Evolutionary conservation across 2,888 invertebrate genomes (phyloP).

Genomic region (Alsophila aescularia): DNA sequence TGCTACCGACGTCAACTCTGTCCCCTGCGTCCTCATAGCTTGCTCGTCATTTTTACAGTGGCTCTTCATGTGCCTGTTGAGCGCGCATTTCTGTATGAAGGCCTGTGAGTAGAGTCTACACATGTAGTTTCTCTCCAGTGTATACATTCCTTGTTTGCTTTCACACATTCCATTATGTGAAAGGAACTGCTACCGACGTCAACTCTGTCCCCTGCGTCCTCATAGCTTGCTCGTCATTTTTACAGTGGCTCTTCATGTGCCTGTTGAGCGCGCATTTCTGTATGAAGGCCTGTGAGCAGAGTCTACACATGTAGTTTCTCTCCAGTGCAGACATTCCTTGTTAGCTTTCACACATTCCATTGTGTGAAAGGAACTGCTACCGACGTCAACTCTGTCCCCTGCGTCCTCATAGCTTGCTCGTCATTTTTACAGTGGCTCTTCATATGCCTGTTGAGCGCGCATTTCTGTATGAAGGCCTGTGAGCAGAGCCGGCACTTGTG

Average conservation of each 20-base stretch:
- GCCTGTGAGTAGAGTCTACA: background rate
- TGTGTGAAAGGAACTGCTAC: slow-evolving; percentile 14
- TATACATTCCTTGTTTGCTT: background rate
- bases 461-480: slow-evolving; percentile 96
- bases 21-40: no score
- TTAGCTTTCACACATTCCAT: slow-evolving; percentile 26
- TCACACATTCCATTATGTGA: background rate
- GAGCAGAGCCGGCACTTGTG: slow-evolving; percentile 95
- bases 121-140: no score
- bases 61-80: no score
- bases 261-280: background rate
- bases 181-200: background rate
- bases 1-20: no score
- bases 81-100: no score
- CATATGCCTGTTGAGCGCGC: slow-evolving; percentile 97
- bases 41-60: no score
- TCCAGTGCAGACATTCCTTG: background rate
- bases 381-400: background rate
- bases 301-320: no score
- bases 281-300: background rate
- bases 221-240: background rate
- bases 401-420: slow-evolving; percentile 4
- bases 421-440: slow-evolving; percentile 76
- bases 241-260: background rate
- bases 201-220: background rate